Base-by-base conservation (phyloP, 35 echinoderm and acorn worm genomes). In the Strongylocentrotus purpuratus region DNA sequence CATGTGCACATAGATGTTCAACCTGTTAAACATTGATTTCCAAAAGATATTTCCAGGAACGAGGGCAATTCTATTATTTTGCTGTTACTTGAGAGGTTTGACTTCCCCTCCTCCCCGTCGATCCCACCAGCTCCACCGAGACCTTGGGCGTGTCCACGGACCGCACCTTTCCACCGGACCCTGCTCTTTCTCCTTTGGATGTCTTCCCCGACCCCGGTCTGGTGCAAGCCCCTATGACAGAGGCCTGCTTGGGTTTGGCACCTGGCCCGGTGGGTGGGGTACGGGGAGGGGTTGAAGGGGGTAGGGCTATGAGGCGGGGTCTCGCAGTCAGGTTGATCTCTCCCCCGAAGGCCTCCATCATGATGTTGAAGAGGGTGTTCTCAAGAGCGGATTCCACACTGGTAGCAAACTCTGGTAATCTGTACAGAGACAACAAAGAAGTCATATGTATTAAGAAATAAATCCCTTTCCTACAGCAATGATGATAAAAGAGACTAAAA, bases 281-380 rank as follows among this genome's bases (percentile, higher is more conserved):
- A 31, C 94, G 97, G 41, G 96, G 95, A 28, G 96, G 87, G 48
- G 94, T 92, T 0, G 94, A 95, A 13, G 98, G 98, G 31, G 98
- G 98, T 47, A 99, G 95, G 33, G 98, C 98, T 46, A 99, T 97
- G 20, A 99, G 94, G 22, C 98, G 96, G 22, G 97, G 98, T 47
- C 98, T 88, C 4, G 98, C 97, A 20, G 98, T 98, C 59, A 99
- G 88, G 95, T 99, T 99, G 31, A 98, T 95, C 32, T 96, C 96
- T 25, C 92, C 95, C 65, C 87, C 85, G 22, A 95, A 65, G 61
- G 98, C 94, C 45, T 99, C 98, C 31, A 94, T 95, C 86, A 98
- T 92, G 52, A 99, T 86, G 85, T 99, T 99, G 92, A 98, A 97
- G 52, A 99, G 93, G 33, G 97, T 96, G 94, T 99, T 99, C 92